These are phyloP conservation scores for Anolis sagrei DNA, from an alignment of 2,113 vertebrate species.

Conservation along the genomic window DNA sequence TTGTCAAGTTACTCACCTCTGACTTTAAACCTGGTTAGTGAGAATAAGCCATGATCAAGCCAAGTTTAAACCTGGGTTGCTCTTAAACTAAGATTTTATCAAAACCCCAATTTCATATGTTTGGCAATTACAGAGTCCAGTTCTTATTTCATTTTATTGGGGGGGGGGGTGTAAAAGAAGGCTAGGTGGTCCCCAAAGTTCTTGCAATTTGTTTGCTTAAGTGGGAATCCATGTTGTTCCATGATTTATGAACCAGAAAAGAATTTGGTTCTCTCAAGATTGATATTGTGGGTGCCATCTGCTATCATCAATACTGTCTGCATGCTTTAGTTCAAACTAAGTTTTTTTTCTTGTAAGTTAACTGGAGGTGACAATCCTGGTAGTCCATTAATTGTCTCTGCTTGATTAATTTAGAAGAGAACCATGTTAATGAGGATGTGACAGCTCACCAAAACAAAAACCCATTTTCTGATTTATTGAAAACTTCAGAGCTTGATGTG, in stretches of 20 bases:
- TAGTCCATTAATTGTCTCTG: conserved; percentile 74
- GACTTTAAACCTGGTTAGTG: too few relatives aligned
- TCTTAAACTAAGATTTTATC: not conserved
- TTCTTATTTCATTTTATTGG: not conserved
- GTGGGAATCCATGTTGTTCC: not conserved
- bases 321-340: conserved; percentile 64
- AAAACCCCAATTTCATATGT: not conserved
- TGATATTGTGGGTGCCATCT: conserved; percentile 61
- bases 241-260: not conserved
- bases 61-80: not conserved
- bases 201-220: not conserved
- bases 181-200: not conserved
- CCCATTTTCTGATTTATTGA: conserved; percentile 74
- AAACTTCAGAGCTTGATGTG: conserved; percentile 58
- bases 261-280: not conserved
- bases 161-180: not conserved
- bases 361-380: conserved; percentile 84
- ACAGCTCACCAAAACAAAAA: conserved; percentile 71
- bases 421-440: conserved; percentile 82
- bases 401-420: conserved; percentile 78
- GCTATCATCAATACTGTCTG: conserved; percentile 68
- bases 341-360: conserved; percentile 77
- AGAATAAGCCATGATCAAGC: too few relatives aligned
- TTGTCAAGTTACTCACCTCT: too few relatives aligned
- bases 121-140: not conserved